Conservation (phyloP, 23 tunicate species). For the Oikopleura vanhoeffeni region DNA sequence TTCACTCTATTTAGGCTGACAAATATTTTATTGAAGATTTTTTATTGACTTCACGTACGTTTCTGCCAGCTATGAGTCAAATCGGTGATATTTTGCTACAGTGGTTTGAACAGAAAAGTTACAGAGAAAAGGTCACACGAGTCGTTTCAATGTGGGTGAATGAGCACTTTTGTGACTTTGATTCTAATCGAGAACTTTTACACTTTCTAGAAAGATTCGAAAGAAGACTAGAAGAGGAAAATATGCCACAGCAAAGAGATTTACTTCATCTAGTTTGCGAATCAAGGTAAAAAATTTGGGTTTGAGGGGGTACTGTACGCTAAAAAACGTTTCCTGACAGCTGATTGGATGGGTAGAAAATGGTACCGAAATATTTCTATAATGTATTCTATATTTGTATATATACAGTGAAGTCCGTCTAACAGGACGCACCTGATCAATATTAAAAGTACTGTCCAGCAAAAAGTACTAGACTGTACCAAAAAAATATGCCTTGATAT, state of each 20-base stretch:
- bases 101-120: slow-evolving; percentile 42
- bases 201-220: slow-evolving; percentile 63
- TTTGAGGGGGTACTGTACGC: too few species aligned
- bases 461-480: too few species aligned
- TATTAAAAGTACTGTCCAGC: too few species aligned
- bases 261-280: slow-evolving; percentile 9
- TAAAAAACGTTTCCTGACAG: too few species aligned
- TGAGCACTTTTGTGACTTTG: slow-evolving; percentile 97
- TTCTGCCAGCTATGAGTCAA: slow-evolving; percentile 28
- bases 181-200: slow-evolving; percentile 52
- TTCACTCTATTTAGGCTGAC: too few species aligned
- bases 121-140: slow-evolving; percentile 44
- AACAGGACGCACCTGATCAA: too few species aligned
- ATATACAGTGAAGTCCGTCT: too few species aligned
- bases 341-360: too few species aligned
- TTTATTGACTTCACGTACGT: slow-evolving; percentile 73
- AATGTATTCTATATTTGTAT: too few species aligned
- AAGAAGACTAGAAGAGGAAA: slow-evolving; percentile 30
- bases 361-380: too few species aligned
- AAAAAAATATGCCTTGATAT: too few species aligned
- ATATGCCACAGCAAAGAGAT: slow-evolving; percentile 19
- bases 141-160: slow-evolving; percentile 82
- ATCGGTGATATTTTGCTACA: slow-evolving; percentile 47
- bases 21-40: slow-evolving; percentile 64
- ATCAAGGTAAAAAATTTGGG: too few species aligned